Conservation (phyloP, 92 coral and sea anemone genomes). For the Ricordea florida region DNA sequence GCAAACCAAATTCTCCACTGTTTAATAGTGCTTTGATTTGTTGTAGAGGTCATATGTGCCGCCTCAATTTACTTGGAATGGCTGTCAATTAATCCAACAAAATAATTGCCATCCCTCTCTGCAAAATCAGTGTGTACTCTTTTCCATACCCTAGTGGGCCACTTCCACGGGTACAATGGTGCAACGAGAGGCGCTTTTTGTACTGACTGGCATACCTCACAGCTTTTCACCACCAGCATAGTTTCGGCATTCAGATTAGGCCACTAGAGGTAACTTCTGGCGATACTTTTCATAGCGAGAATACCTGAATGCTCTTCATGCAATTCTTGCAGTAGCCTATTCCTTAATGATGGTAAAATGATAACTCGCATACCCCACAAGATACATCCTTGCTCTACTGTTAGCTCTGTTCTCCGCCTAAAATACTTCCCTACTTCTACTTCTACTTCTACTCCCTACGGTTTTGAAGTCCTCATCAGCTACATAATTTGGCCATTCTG, state of each 20-base stretch:
- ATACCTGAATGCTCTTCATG: too few relatives aligned
- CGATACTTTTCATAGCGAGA: conserved; percentile 7
- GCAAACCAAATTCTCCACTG: conserved; percentile 46
- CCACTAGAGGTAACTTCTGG: conserved; percentile 29
- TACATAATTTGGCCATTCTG: too few relatives aligned
- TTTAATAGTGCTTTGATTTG: conserved; percentile 48
- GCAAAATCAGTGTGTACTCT: conserved; percentile 61
- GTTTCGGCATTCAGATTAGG: conserved; percentile 43
- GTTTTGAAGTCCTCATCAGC: too few relatives aligned
- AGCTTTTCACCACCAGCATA: conserved; percentile 22
- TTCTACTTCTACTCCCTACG: too few relatives aligned
- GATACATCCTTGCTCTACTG: too few relatives aligned
- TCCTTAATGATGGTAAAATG: too few relatives aligned
- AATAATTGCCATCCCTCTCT: conserved; percentile 42
- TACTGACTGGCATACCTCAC: conserved; percentile 46
- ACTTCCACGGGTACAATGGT: conserved; percentile 52
- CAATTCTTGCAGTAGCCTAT: too few relatives aligned
- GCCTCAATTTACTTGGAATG: conserved; percentile 73
- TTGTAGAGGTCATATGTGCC: conserved; percentile 37
- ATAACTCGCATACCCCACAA: too few relatives aligned
- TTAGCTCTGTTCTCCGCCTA: too few relatives aligned
- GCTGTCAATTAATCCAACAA: conserved; percentile 50
- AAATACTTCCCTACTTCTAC: too few relatives aligned
- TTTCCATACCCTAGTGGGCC: conserved; percentile 69
- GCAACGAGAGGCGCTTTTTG: conserved; percentile 20